phyloP scores from a whole-genome alignment of 1,140 invertebrate genomes.

The Hypothenemus hampei region DNA sequence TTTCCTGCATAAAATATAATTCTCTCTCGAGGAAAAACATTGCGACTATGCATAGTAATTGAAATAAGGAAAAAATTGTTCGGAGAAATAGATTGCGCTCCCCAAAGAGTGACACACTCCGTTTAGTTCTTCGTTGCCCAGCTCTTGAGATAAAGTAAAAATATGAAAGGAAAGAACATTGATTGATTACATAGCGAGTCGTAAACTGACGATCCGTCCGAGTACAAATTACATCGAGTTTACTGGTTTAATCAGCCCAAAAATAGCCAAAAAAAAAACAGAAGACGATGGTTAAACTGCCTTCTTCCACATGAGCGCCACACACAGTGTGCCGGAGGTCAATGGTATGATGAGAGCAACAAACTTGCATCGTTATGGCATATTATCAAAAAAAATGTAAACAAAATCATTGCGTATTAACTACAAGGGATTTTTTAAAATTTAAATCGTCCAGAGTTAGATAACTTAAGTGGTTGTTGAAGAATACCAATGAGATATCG shows the following conservation, averaged over 20 bases:
- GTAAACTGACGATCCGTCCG: not conserved
- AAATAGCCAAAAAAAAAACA: constrained; percentile 20
- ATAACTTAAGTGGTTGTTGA: no score
- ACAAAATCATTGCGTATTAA: constrained; percentile 8
- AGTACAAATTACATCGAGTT: constrained; percentile 17
- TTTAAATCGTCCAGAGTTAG: constrained; percentile 13
- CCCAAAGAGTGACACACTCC: not conserved
- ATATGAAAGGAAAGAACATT: not conserved
- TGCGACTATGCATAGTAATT: not conserved
- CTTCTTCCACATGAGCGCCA: constrained; percentile 17
- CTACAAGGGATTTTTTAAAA: constrained; percentile 11
- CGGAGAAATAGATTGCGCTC: not conserved
- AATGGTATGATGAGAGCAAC: constrained; percentile 19
- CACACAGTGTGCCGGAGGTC: constrained; percentile 19
- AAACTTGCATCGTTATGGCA: constrained; percentile 14
- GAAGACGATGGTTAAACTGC: constrained; percentile 4
- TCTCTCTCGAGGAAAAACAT: constrained; percentile 1
- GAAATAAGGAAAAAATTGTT: not conserved
- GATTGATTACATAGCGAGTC: constrained; percentile 1
- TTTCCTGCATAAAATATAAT: constrained; percentile 14
- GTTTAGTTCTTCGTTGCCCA: not conserved
- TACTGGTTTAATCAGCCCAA: constrained; percentile 22
- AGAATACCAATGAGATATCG: no score
- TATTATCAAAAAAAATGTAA: constrained; percentile 17
- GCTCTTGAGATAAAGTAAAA: not conserved